phyloP scores from a whole-genome alignment of 2,888 invertebrate genomes.

The Brenthis daphne region DNA sequence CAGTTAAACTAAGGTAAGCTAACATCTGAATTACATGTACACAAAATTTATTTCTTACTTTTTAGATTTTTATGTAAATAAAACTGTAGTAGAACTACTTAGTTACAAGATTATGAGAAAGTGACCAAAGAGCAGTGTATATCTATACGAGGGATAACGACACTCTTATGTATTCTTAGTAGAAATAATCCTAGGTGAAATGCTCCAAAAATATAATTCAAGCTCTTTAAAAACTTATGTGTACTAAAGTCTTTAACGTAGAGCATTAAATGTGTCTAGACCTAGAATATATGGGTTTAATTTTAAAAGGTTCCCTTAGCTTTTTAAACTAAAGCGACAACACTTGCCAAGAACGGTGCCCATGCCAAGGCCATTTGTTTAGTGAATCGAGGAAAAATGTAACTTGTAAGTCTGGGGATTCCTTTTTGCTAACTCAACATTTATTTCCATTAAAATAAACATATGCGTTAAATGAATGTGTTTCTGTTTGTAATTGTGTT shows the following conservation, averaged over 20 bases:
- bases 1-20: background rate
- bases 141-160: too few relatives aligned
- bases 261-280: conserved; percentile 18
- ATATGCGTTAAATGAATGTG: too few relatives aligned
- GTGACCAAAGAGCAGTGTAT: too few relatives aligned
- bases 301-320: conserved; percentile 8
- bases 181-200: too few relatives aligned
- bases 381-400: conserved; percentile 17
- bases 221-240: background rate
- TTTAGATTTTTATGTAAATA: too few relatives aligned
- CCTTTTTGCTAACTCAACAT: background rate
- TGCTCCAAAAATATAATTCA: too few relatives aligned
- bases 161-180: too few relatives aligned
- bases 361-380: conserved; percentile 19
- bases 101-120: too few relatives aligned
- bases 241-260: background rate
- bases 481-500: too few relatives aligned
- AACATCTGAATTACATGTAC: too few relatives aligned
- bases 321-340: conserved; percentile 19
- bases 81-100: too few relatives aligned
- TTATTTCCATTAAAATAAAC: background rate
- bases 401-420: conserved; percentile 2
- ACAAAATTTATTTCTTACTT: too few relatives aligned
- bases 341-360: conserved; percentile 24
- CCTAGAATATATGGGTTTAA: conserved; percentile 19